These are phyloP conservation scores for Isurus oxyrinchus DNA, from an alignment of 2,113 vertebrate genomes.

Conservation along the genomic window DNA sequence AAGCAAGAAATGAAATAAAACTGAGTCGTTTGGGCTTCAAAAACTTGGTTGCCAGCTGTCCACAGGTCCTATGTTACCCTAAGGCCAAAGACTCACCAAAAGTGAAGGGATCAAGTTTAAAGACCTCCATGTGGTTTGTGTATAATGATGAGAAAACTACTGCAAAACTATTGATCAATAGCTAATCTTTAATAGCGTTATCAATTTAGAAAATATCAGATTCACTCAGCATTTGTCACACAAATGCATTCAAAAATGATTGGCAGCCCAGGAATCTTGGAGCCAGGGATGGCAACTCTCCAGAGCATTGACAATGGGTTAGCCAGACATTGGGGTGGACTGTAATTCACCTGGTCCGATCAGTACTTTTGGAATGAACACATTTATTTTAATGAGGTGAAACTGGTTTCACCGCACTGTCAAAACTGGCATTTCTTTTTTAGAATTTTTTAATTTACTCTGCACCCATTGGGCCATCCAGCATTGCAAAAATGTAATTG, in stretches of 20 bases:
- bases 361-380: neutral
- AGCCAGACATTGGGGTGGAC: neutral
- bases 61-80: neutral
- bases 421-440: neutral
- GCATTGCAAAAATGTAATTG: neutral
- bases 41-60: neutral
- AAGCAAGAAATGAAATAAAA: neutral
- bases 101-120: neutral
- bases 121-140: neutral
- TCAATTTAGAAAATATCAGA: neutral
- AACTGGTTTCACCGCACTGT: neutral
- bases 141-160: neutral
- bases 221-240: neutral
- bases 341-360: neutral
- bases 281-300: neutral
- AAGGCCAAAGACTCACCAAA: neutral
- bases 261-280: too few species aligned
- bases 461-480: neutral
- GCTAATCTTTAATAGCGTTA: neutral
- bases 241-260: neutral
- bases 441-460: neutral
- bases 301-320: neutral
- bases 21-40: neutral
- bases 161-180: neutral
- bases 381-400: neutral